Evolutionary conservation across 2,797 vertebrate species (phyloP).

Genomic region (Vespertilio murinus): DNA sequence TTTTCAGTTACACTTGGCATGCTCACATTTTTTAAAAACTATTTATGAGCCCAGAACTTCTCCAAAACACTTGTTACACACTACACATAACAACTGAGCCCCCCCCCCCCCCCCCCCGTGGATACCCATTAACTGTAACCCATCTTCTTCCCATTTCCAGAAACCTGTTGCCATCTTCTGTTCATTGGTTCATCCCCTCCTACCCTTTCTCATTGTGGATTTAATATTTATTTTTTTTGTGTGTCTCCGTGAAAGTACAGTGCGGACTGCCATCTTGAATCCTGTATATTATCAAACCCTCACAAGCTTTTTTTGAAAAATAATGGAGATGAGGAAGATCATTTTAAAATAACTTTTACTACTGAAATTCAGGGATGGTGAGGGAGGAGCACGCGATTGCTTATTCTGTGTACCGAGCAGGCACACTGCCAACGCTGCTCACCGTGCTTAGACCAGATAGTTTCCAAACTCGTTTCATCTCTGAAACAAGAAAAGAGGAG

Average conservation of each 20-base stretch:
- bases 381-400: background rate
- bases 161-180: background rate
- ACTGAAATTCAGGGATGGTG: background rate
- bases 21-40: background rate
- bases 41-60: background rate
- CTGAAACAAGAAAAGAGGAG: slow-evolving; percentile 43
- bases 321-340: background rate
- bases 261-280: background rate
- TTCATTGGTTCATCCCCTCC: background rate
- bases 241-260: background rate
- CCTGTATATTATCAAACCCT: background rate
- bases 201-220: background rate
- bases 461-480: slow-evolving; percentile 58
- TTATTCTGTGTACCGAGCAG: background rate
- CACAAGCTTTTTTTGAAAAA: background rate
- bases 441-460: slow-evolving; percentile 31
- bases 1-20: background rate
- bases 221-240: background rate
- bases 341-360: slow-evolving; percentile 7
- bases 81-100: background rate
- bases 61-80: background rate
- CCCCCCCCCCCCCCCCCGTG: background rate
- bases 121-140: background rate
- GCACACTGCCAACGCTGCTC: background rate
- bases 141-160: background rate